Evolutionary conservation across 2,113 vertebrate genomes (phyloP).

Genomic region (Miniopterus natalensis): DNA sequence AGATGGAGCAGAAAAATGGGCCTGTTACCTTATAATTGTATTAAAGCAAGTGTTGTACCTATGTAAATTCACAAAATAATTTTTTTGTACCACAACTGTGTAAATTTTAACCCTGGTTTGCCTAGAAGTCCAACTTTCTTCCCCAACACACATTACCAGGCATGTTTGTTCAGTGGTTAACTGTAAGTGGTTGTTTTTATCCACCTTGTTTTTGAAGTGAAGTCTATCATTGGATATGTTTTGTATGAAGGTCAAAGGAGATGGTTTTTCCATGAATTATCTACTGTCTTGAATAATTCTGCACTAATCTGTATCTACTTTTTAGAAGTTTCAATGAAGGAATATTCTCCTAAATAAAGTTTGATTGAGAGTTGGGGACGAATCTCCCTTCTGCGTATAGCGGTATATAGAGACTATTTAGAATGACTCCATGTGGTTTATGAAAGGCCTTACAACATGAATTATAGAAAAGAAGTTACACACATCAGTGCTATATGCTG

Average conservation of each 20-base stretch:
- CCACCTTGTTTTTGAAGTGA: conserved; percentile 6
- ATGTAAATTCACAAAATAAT: neutral
- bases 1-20: neutral
- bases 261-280: neutral
- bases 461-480: neutral
- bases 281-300: neutral
- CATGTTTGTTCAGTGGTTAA: neutral
- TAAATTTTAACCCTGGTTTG: conserved; percentile 44
- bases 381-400: neutral
- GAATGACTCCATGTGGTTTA: neutral
- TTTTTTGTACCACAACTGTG: neutral
- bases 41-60: neutral
- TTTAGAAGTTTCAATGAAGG: neutral
- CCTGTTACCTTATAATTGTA: neutral
- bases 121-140: neutral
- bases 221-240: neutral
- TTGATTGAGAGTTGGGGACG: neutral
- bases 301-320: neutral
- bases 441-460: neutral
- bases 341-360: neutral
- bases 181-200: neutral
- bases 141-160: neutral
- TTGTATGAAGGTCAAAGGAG: neutral
- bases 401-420: neutral
- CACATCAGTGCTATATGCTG: neutral